Percentiles rank a stretch among this genome's conserved stretches.
phyloP scores from a whole-genome alignment of 2,888 invertebrate species.

The Diadromus collaris region DNA sequence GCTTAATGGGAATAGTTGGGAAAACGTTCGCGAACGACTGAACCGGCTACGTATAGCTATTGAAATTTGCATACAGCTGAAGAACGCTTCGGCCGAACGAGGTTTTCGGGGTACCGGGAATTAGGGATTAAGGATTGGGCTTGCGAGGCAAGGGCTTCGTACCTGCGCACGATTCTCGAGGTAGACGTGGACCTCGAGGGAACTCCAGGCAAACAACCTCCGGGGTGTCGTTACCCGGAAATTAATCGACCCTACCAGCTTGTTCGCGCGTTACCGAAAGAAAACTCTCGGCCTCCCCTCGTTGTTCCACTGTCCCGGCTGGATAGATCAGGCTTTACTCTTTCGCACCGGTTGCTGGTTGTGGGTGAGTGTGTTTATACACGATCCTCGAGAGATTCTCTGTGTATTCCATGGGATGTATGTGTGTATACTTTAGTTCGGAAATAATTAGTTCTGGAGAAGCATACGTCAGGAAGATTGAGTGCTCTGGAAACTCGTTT shows the following conservation, averaged over 20 bases:
- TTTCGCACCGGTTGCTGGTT: background rate
- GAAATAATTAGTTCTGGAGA: slow-evolving; percentile 56
- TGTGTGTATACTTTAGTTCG: slow-evolving; percentile 18
- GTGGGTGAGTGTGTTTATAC: background rate
- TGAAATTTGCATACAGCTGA: slow-evolving; percentile 58
- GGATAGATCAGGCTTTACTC: slow-evolving; percentile 36
- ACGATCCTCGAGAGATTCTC: slow-evolving; percentile 1
- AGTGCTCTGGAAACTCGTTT: slow-evolving; percentile 44
- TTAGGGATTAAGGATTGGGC: slow-evolving; percentile 59
- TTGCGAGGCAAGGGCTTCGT: background rate
- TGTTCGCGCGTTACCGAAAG: slow-evolving; percentile 59
- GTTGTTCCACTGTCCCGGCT: slow-evolving; percentile 1
- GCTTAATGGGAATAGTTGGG: slow-evolving; percentile 65
- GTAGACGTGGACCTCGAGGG: slow-evolving; percentile 34
- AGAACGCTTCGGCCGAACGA: slow-evolving; percentile 61
- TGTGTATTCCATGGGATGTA: background rate
- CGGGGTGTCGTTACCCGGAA: slow-evolving; percentile 71
- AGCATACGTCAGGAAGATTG: slow-evolving; percentile 51
- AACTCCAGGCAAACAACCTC: slow-evolving; percentile 66
- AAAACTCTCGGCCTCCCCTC: slow-evolving; percentile 60
- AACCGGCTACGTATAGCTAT: slow-evolving; percentile 26
- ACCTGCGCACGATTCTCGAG: background rate
- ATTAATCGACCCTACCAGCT: slow-evolving; percentile 69
- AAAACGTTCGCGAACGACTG: slow-evolving; percentile 46
- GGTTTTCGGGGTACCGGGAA: slow-evolving; percentile 67